Conservation (phyloP, 2,797 vertebrate genomes). For the Chaetodon trifasciatus region DNA sequence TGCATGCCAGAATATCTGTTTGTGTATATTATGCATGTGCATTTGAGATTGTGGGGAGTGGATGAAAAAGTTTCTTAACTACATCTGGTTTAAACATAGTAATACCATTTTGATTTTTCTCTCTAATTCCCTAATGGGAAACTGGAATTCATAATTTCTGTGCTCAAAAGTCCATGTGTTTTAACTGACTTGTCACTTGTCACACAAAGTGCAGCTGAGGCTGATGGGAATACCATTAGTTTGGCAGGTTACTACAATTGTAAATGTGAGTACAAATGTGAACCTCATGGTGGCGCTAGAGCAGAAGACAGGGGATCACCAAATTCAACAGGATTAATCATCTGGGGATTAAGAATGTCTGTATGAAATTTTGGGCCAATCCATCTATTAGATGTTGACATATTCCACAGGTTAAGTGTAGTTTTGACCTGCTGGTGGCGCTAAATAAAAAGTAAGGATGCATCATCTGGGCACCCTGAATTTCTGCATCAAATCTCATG, state of each 20-base stretch:
- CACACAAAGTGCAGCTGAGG: neutral
- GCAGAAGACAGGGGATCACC: neutral
- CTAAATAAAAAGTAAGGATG: no score
- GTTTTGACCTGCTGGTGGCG: neutral
- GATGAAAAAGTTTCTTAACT: neutral
- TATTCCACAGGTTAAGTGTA: neutral
- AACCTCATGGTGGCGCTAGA: neutral
- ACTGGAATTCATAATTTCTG: neutral
- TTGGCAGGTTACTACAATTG: neutral
- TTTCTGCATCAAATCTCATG: no score
- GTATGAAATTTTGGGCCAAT: neutral
- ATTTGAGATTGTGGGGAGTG: neutral
- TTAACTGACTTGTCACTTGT: neutral
- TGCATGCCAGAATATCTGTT: neutral
- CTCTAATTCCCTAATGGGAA: neutral
- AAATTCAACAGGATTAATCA: neutral
- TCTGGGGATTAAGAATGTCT: neutral
- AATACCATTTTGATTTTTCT: neutral
- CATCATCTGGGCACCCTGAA: no score
- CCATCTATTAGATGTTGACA: neutral
- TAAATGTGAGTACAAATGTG: neutral
- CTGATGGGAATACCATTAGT: neutral
- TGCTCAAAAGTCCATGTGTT: neutral
- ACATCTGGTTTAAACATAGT: conserved; percentile 11
- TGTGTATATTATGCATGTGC: conserved; percentile 5